These are phyloP conservation scores for Hystrix brachyura DNA, from an alignment of 2,113 vertebrate species.

Conservation along the genomic window DNA sequence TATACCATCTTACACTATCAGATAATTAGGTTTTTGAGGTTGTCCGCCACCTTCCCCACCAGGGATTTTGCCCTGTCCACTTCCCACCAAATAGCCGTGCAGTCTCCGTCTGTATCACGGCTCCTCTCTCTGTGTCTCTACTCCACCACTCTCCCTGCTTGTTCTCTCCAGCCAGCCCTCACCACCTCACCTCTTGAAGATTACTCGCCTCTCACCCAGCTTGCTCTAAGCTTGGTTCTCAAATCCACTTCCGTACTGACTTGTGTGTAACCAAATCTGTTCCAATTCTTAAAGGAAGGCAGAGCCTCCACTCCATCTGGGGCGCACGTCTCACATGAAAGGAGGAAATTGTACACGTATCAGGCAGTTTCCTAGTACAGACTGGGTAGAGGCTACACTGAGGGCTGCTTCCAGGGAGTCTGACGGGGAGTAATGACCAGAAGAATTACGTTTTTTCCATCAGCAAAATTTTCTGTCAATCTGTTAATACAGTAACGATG, in stretches of 20 bases:
- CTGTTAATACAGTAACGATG: not conserved
- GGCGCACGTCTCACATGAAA: not conserved
- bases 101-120: rapidly evolving
- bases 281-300: not conserved
- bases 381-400: not conserved
- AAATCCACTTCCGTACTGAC: not conserved
- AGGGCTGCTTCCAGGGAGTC: not conserved
- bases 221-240: not conserved
- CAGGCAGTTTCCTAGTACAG: not conserved
- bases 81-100: not conserved
- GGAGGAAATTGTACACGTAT: not conserved
- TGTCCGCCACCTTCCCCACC: not conserved
- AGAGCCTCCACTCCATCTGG: not conserved
- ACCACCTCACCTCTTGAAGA: not conserved
- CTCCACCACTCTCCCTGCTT: not conserved
- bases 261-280: not conserved
- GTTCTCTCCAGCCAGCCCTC: not conserved
- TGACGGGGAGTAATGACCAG: not conserved
- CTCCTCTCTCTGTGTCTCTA: not conserved
- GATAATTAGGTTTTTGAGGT: not conserved
- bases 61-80: not conserved
- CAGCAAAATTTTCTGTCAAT: not conserved
- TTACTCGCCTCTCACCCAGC: not conserved
- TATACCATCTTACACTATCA: not conserved
- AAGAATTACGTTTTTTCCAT: not conserved